Base-by-base conservation (phyloP, 2,888 invertebrate species). In the Drosophila quasianomalipes region DNA sequence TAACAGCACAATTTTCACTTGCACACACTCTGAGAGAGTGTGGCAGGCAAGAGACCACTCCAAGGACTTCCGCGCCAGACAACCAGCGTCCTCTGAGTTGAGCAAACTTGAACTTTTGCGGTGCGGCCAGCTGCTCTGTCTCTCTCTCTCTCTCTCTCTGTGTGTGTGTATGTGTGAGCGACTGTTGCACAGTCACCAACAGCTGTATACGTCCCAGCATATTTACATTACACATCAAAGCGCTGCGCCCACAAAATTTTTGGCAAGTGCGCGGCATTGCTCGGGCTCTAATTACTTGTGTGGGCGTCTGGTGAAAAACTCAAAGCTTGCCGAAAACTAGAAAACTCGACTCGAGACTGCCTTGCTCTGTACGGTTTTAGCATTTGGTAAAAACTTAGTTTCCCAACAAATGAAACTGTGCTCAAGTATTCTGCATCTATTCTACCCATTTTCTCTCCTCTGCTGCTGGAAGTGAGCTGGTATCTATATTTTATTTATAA, bases 101-200 rank as follows among this genome's bases (percentile, higher is more conserved):
- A 60, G 86, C 85, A 86, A 86, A 86, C 85, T 90, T 86, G 90
- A 86, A 86, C 85, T 86, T 90, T 86, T 86, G 82, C 51, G 89
- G 87, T 59, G 69, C 84, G 76, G 74, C 87, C 85, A 83, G 84
- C 79, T 62, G 81, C 53, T 68, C 69, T 73, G 62, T 33, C 37
- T 58, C 14, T 14, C 1, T 41, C 0, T 58, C 14, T 14, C 1
- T 41, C 0, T 16, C 0, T 19, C 2, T n/a, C 1, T 44, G 3
- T 39, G 9, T 44, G 3, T 44, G 22, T 41, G 44, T 22, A 22
- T 22, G 14, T 47, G 47, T 47, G 9, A 16, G 47, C 16, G 77
- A 69, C 72, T 81, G 73, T 78, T 80, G 72, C 74, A 66, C 76
- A 47, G 44, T 54, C 64, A 49, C 31, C 19, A 51, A 49, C 54